Conservation (phyloP, 2,113 vertebrate genomes). For the Connochaetes taurinus region DNA sequence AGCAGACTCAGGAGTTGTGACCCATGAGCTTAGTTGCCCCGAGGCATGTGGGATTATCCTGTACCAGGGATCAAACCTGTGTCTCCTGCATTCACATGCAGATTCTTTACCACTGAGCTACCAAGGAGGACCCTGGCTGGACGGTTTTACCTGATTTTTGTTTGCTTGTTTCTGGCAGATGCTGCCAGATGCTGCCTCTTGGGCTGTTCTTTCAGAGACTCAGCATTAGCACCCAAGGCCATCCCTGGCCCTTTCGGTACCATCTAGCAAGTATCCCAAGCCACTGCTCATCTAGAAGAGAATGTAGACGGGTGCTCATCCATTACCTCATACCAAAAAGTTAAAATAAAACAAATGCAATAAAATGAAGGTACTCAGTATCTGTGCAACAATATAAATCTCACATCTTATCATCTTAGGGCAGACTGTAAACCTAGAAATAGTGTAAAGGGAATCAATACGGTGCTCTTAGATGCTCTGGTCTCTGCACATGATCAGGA, state of each 20-base stretch:
- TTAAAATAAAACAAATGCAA: background rate
- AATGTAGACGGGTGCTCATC: background rate
- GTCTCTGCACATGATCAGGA: background rate
- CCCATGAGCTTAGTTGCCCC: background rate
- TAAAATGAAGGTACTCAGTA: background rate
- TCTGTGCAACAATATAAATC: background rate
- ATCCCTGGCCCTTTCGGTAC: background rate
- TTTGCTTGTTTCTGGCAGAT: background rate
- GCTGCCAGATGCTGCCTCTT: background rate
- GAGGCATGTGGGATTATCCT: background rate
- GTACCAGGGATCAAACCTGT: background rate
- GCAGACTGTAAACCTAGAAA: background rate
- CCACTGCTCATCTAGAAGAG: background rate
- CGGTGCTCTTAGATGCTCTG: background rate
- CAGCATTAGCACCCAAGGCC: background rate
- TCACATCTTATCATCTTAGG: background rate
- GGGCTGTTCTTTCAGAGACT: background rate
- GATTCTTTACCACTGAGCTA: background rate
- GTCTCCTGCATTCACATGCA: background rate
- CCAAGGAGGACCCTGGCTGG: background rate
- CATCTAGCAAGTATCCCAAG: background rate
- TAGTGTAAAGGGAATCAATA: background rate
- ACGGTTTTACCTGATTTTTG: background rate
- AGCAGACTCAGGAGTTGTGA: background rate
- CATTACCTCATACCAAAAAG: background rate